Evolutionary conservation across 1,140 invertebrate species (phyloP).

Genomic region (Cyclina sinensis): DNA sequence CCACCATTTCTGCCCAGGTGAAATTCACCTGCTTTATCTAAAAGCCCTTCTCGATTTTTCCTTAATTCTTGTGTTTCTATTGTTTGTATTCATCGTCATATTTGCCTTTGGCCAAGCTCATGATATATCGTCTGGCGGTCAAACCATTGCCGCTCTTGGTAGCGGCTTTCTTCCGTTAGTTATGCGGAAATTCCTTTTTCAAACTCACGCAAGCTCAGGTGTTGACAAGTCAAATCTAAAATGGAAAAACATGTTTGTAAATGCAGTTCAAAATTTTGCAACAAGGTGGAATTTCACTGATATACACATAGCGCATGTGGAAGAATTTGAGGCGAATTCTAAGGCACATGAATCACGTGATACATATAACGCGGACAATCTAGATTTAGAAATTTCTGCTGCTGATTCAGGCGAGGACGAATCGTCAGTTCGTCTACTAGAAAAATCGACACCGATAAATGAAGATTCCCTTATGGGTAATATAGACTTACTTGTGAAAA

Average conservation of each 20-base stretch:
- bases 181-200: constrained; percentile 21
- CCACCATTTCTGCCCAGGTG: constrained; percentile 21
- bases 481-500: not conserved
- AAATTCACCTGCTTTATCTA: constrained; percentile 19
- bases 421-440: not conserved
- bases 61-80: constrained; percentile 12
- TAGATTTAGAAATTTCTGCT: not conserved
- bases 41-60: constrained; percentile 47
- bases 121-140: constrained; percentile 13
- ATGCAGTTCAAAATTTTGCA: not conserved
- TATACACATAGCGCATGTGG: not conserved
- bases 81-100: constrained; percentile 52
- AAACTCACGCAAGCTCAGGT: not conserved
- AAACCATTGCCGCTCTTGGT: constrained; percentile 13
- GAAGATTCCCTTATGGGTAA: not conserved
- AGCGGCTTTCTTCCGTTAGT: constrained; percentile 38
- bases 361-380: not conserved
- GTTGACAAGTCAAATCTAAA: constrained; percentile 34
- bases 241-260: constrained; percentile 42
- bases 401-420: not conserved
- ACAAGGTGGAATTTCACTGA: constrained; percentile 28
- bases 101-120: constrained; percentile 46
- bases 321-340: not conserved
- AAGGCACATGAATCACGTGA: not conserved
- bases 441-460: not conserved